Conservation (phyloP, 1,140 invertebrate species). For the Aphaenogaster rudis region DNA sequence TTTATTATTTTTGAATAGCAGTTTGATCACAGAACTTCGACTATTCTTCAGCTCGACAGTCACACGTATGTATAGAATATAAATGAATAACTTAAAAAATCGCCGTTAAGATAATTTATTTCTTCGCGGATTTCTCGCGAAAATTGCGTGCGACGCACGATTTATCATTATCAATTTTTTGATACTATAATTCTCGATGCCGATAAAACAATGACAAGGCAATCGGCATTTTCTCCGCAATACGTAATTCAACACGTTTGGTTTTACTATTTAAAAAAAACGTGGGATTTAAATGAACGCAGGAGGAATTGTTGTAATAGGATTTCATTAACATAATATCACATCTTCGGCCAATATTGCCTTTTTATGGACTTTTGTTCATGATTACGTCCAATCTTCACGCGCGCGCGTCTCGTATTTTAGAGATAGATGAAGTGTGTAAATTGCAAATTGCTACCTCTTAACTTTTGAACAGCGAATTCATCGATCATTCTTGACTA, state of each 20-base stretch:
- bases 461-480: neutral
- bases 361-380: neutral
- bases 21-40: neutral
- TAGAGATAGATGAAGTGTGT: neutral
- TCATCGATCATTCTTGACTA: neutral
- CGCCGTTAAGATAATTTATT: neutral
- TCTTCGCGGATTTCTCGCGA: neutral
- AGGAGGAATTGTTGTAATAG: neutral
- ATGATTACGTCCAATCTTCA: neutral
- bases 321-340: slow-evolving; percentile 3
- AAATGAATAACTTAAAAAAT: neutral
- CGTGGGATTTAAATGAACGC: neutral
- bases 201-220: neutral
- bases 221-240: neutral
- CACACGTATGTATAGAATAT: neutral
- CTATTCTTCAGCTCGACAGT: neutral
- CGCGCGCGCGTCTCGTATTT: neutral
- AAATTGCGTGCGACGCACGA: neutral
- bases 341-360: neutral
- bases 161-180: slow-evolving; percentile 10
- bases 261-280: neutral
- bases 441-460: neutral
- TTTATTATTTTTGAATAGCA: neutral
- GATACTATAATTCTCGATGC: too few relatives aligned
- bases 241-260: neutral